Conservation (phyloP, 2,888 invertebrate genomes). For the Panzeria rudis region DNA sequence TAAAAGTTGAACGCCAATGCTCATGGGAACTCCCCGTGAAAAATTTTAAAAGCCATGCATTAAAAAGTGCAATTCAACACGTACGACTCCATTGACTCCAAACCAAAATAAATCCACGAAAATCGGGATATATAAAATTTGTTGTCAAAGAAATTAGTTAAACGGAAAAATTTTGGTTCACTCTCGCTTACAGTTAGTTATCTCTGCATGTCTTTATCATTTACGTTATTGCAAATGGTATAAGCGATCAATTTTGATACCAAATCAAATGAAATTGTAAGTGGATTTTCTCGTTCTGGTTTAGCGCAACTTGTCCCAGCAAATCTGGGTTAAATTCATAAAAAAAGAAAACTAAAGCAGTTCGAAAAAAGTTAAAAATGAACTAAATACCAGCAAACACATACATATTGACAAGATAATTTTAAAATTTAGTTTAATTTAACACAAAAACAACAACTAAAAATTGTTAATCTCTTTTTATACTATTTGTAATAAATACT, state of each 20-base stretch:
- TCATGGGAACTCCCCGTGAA: too few species aligned
- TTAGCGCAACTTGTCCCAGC: conserved; percentile 57
- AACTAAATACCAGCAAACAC: conserved; percentile 35
- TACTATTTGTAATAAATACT: conserved; percentile 22
- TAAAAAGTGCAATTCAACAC: too few species aligned
- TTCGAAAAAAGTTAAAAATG: conserved; percentile 34
- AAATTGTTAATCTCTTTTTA: conserved; percentile 36
- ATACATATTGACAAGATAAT: conserved; percentile 54
- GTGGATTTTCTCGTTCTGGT: conserved; percentile 74
- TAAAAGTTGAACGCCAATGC: too few species aligned
- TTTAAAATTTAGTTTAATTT: conserved; percentile 51
- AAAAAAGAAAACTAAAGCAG: conserved; percentile 58
- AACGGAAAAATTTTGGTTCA: too few species aligned
- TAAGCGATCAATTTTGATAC: conserved; percentile 63
- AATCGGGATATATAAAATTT: too few species aligned
- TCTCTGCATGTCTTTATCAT: conserved; percentile 44
- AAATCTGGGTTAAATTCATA: conserved; percentile 71
- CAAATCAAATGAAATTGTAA: conserved; percentile 65
- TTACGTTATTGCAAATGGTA: conserved; percentile 52
- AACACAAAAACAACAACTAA: conserved; percentile 15
- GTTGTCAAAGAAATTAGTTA: too few species aligned
- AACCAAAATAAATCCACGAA: too few species aligned
- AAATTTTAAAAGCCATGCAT: too few species aligned
- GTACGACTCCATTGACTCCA: too few species aligned
- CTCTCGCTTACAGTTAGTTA: conserved; percentile 27